Base-by-base conservation (phyloP, 2,113 vertebrate species). In the Astur gentilis region DNA sequence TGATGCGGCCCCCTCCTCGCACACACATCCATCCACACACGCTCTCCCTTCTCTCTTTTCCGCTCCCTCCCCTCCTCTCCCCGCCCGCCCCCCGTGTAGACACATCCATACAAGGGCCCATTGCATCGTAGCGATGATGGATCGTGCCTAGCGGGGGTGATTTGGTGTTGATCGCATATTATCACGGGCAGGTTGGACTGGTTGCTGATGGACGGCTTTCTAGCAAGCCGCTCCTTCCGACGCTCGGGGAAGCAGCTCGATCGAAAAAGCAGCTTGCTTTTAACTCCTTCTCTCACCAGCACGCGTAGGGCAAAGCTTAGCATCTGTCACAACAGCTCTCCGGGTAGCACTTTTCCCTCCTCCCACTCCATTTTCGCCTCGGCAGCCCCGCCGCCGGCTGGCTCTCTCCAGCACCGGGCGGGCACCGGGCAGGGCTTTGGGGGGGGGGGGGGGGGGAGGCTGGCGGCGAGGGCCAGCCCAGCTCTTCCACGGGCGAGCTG, bases 141-240 rank as follows among this genome's bases (percentile, higher is more conserved):
- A 98, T 98, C 98, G 97, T 98, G 98, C 98, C 98, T 98, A 95
- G 98, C 97, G 98, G 98, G 98, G 98, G 98, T 98, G 98, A 98
- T 98, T 98, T 98, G 97, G 97, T 98, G 98, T 98, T 98, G 98
- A 98, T 98, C 98, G 98, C 98, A 98, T 98, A 98, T 98, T 98
- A 98, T 98, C 98, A 97, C 98, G 98, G 98, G 98, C 97, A 98
- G 97, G 97, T 98, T 97, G 97, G 98, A 97, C 98, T 98, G 97
- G 98, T 97, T 97, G 97, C 97, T 98, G 98, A 98, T 98, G 98
- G 98, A 98, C 98, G 98, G 98, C 98, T 97, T 98, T 98, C 96
- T 98, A 97, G 98, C 97, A 95, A 97, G 98, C 97, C 90, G 97
- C 98, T 98, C 98, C 97, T 95, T 95, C 96, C 61, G 89, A 89